phyloP scores from a whole-genome alignment of 2,113 vertebrate genomes.

The Notiomystis cincta region DNA sequence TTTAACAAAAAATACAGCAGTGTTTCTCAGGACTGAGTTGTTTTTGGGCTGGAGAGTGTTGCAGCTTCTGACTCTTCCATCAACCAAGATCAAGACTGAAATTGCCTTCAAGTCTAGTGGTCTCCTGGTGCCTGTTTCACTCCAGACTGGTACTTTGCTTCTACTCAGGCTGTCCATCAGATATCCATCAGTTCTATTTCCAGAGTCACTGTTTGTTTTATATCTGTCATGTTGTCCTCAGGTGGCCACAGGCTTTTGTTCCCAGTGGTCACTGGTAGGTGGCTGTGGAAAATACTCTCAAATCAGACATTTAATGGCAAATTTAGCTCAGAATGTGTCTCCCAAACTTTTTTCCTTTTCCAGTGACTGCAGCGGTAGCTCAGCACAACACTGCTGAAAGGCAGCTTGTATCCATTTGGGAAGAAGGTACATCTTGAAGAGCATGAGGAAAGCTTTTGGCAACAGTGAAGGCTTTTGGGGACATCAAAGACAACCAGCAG shows the following conservation, averaged over 20 bases:
- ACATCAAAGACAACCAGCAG: background rate
- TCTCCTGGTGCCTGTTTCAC: background rate
- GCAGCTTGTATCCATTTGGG: fast-evolving
- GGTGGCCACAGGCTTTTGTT: background rate
- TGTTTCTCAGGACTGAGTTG: background rate
- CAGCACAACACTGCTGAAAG: background rate
- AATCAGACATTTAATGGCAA: background rate
- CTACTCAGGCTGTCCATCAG: background rate
- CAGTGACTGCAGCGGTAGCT: background rate
- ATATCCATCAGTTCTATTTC: background rate
- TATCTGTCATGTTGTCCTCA: background rate
- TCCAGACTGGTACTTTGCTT: background rate
- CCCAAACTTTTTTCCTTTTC: background rate
- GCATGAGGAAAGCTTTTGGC: background rate
- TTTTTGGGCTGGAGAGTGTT: background rate
- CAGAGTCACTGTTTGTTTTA: background rate
- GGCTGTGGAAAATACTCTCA: background rate
- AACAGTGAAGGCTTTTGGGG: background rate
- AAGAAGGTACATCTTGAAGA: background rate
- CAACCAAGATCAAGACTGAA: background rate
- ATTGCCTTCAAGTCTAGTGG: background rate
- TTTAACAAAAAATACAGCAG: background rate
- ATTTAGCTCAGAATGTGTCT: background rate
- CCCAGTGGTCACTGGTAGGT: background rate
- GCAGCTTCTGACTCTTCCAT: background rate